Base-by-base conservation (phyloP, 2,113 vertebrate genomes). In the Melospiza georgiana region DNA sequence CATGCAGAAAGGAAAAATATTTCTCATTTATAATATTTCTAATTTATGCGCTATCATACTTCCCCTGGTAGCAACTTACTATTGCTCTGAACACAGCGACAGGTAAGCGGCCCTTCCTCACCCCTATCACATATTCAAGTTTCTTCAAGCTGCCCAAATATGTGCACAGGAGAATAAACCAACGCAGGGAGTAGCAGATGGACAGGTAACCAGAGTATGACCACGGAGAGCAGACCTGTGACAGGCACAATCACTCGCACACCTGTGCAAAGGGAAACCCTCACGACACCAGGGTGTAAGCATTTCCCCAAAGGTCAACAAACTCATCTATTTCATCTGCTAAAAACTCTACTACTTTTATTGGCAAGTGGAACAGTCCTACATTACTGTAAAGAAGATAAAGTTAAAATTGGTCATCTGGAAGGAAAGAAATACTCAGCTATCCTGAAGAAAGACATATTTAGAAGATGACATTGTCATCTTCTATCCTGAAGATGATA, bases 241-340 rank as follows among this genome's bases (percentile, higher is more conserved):
- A 43, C 12, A 51, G 35, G 25, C 21, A 63, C 18, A 21, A 18
- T 43, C 11, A 14, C 18, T 66, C 2, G 0, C 20, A 58, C 6
- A 49, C 12, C 43, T 49, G 7, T 63, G 14, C 12, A 55, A 80
- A 27, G 17, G 15, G 24, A 77, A 87, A 46, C 7, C 4, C 5
- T 72, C 5, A 2, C 1, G 6, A 58, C 22, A 62, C 1, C 8
- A 68, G 33, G 1, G 27, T 27, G 6, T 18, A 37, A 31, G 8
- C 5, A 13, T 24, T 81, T 81, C 27, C 31, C 5, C 24, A 87
- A 75, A 80, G 6, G 41, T 37, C 17, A 68, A 9, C 2, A 41
- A 41, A 41, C 41, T 41, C 44, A 44, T 44, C 44, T 59, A 68
- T 39, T 69, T n/a, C 0, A 14, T 11, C 27, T 23, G 25, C 25